These are phyloP conservation scores for Radopholus similis DNA, from an alignment of 1,140 invertebrate species.

Conservation along the genomic window DNA sequence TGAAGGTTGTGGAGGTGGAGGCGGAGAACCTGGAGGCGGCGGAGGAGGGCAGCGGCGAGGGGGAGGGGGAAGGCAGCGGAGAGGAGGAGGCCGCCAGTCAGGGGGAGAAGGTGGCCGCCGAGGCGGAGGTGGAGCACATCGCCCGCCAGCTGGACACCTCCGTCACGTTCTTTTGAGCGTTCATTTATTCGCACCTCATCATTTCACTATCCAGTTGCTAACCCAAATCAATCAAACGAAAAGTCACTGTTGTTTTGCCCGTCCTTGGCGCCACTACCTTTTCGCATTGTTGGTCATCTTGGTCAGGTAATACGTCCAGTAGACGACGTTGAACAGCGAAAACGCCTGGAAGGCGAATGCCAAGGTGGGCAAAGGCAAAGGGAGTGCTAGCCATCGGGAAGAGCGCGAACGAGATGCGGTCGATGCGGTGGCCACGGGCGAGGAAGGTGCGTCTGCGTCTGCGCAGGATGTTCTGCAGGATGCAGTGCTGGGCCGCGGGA, in stretches of 20 bases:
- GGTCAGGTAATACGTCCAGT: conserved; percentile 67
- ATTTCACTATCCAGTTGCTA: neutral
- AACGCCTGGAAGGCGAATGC: conserved; percentile 65
- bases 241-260: neutral
- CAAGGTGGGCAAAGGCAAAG: neutral
- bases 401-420: conserved; percentile 35
- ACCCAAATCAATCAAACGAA: neutral
- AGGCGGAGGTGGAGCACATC: neutral
- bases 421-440: conserved; percentile 28
- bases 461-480: conserved; percentile 3
- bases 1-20: neutral
- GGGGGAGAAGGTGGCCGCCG: neutral
- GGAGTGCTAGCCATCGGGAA: conserved; percentile 41
- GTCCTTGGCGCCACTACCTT: neutral
- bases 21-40: neutral
- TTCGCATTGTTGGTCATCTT: conserved; percentile 11
- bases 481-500: conserved; percentile 18
- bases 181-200: neutral
- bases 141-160: neutral
- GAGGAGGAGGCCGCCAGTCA: neutral
- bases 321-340: conserved; percentile 78
- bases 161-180: neutral
- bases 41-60: neutral
- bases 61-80: neutral
- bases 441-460: conserved; percentile 17